Evolutionary conservation across 2,888 invertebrate species (phyloP), one percentile per base, ranked within the genome.

Genomic region (Calameuta idolon): DNA sequence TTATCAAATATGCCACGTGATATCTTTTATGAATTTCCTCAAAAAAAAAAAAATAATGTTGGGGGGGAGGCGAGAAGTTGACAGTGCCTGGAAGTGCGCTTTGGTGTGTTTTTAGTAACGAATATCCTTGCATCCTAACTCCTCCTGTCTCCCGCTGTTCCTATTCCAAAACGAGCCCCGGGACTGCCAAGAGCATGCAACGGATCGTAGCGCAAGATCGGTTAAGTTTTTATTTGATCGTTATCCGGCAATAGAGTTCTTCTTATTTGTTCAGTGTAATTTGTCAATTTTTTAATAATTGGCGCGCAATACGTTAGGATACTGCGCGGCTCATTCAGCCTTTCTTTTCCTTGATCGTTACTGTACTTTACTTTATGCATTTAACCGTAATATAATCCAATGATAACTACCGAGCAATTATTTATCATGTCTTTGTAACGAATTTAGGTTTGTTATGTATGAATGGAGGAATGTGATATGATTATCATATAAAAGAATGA

Each of bases 401-500:
- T 23, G 23, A 55, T 55, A 55, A 55, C 9, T 55, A 55, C 55
- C 23, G 55, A 55, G 81, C 55, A 69, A 82, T 85, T 81, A 82
- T 83, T 82, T 79, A 77, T 80, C 77, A 71, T 79, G 81, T 82
- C 77, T 81, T 76, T 81, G 80, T 81, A 79, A 83, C 82, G 80
- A 84, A 77, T 82, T 80, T 84, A 81, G 76, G 81, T 84, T 82
- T 80, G 81, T 85, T 85, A 84, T 79, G 83, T 85, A 80, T 78
- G 83, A 81, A 83, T 80, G 82, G 77, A 83, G 81, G 78, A 82
- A 82, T 85, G 83, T 85, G 83, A 83, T 83, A 84, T 78, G 80
- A 83, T 78, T 80, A 80, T 82, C 84, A 83, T 85, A 81, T 83
- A 83, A 82, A 82, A 80, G 84, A 85, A 82, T 78, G 82, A 83